Percentiles rank a stretch among this genome's conserved stretches.
Evolutionary conservation across 2,888 invertebrate genomes (phyloP).

Genomic region (Loripinus fragilis): DNA sequence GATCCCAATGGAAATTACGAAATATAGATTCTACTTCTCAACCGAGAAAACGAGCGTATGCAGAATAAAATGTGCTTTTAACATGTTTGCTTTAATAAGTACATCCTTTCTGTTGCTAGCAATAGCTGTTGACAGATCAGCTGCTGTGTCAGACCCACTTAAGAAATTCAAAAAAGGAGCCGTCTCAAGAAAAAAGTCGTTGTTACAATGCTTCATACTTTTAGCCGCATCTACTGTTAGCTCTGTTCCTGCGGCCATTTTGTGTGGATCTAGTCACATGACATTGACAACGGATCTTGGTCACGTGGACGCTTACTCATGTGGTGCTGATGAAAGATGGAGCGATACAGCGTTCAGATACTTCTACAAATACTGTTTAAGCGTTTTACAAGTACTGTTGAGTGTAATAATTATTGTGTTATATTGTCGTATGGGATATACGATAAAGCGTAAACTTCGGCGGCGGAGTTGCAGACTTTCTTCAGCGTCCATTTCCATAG

Average conservation of each 20-base stretch:
- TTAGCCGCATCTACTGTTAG: neutral
- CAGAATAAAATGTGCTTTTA: neutral
- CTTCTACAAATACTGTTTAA: neutral
- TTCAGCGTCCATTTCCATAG: neutral
- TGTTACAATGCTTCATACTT: neutral
- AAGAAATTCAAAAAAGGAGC: constrained; percentile 3
- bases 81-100: neutral
- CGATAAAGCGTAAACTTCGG: neutral
- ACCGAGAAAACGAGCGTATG: neutral
- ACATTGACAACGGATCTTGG: neutral
- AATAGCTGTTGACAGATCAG: neutral
- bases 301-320: neutral
- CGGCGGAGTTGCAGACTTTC: neutral
- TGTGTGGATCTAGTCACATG: neutral
- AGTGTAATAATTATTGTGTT: neutral
- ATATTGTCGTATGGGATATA: constrained; percentile 4
- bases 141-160: neutral
- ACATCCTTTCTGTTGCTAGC: neutral
- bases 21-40: constrained; percentile 2
- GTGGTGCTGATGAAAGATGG: neutral
- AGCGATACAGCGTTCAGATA: neutral
- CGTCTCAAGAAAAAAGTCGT: neutral
- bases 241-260: neutral
- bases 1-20: neutral
- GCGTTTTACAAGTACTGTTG: neutral